Conservation (phyloP, 2,797 vertebrate genomes). For the Babyrousa celebensis region DNA sequence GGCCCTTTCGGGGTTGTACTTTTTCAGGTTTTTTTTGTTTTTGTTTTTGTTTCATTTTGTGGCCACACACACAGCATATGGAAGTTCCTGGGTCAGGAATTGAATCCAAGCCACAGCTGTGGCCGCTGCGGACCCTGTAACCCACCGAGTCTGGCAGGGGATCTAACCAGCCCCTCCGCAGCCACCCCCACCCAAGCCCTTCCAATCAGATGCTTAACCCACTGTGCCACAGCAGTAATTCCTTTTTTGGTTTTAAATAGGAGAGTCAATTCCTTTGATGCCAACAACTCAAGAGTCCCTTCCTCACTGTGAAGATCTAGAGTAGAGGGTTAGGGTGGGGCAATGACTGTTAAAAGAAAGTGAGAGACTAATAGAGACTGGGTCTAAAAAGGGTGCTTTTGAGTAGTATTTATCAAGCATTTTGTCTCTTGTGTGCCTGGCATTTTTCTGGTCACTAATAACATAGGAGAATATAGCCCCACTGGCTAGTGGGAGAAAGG, state of each 20-base stretch:
- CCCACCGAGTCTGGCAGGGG: no score
- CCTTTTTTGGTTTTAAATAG: slow-evolving; percentile 66
- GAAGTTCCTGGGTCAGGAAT: no score
- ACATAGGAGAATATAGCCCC: not conserved
- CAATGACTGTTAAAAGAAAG: slow-evolving; percentile 48
- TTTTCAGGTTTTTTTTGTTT: not conserved
- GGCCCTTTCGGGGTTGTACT: slow-evolving; percentile 78
- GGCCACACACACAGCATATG: no score
- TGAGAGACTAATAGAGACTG: slow-evolving; percentile 34
- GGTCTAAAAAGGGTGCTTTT: slow-evolving; percentile 24
- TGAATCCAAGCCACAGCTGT: no score
- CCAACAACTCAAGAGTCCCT: not conserved
- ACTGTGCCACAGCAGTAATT: no score
- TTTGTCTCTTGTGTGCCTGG: slow-evolving; percentile 15
- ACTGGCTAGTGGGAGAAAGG: not conserved
- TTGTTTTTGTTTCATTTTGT: no score
- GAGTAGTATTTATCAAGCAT: not conserved
- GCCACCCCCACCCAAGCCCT: no score
- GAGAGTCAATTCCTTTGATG: slow-evolving; percentile 81
- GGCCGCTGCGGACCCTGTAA: no score
- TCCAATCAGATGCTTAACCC: no score
- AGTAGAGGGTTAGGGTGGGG: not conserved
- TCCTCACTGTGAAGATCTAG: not conserved
- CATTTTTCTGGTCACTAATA: slow-evolving; percentile 33
- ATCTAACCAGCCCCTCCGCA: no score